Evolutionary conservation across 1,140 invertebrate species (phyloP), one percentile per base, ranked within the genome.

Genomic region (Drosophila parvula): DNA sequence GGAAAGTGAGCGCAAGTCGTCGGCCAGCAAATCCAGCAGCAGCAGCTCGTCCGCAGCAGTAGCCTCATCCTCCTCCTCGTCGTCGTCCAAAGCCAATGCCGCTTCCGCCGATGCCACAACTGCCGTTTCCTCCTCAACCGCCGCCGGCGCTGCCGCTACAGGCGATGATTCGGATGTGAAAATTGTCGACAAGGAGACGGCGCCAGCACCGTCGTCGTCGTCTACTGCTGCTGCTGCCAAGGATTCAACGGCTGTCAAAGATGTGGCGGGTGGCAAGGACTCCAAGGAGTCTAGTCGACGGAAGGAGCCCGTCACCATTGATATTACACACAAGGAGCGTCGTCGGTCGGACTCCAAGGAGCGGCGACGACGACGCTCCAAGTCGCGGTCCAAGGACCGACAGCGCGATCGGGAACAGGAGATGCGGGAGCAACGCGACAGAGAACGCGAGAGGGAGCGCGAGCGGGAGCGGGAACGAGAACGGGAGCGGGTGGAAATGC

Each of bases 361-460:
- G 5, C 36, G 40, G 1, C 40, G 91, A 83, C 60, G 81, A 1
- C 63, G 92, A 53, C 78, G 92, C 63, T 67, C 93, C 92, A 86
- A 85, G 76, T 90, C 90, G 5, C 90, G 92, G 30, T 93, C 93
- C 62, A 91, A 93, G 45, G 92, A 93, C 48, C 79, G 93, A 4
- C 59, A 75, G 2, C 81, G 93, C 6, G 93, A 94, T 73, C 67
- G 79, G 7, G 70, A 80, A 3, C 80, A 93, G 8, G 93, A 94
- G 28, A 36, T 74, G 10, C 80, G 92, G 4, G 90, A 92, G 57
- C 78, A 81, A 5, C 65, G 70, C 4, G 70, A 74, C 64, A 82
- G 92, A 18, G 92, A 93, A 63, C 78, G 93, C 14, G 91, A 92
- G 7, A 77, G 89, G 5, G 78, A 92, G 92, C 58, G 91, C 0